Evolutionary conservation across 2,888 invertebrate species (phyloP).

Genomic region (Galeopsomyia nigrocyanea): DNA sequence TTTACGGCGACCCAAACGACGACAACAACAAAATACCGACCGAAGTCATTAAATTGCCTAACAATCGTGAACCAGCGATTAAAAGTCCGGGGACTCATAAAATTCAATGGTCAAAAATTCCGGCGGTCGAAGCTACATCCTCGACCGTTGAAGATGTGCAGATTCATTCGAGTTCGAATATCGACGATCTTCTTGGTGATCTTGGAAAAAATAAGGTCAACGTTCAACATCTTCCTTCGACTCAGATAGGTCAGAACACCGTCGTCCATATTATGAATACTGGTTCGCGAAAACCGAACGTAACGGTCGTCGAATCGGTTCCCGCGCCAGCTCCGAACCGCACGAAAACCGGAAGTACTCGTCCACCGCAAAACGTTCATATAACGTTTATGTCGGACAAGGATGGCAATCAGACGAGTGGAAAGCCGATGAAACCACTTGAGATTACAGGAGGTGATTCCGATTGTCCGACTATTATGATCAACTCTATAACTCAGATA

Average conservation of each 20-base stretch:
- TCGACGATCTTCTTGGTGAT: constrained; percentile 40
- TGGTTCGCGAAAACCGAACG: constrained; percentile 55
- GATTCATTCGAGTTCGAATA: constrained; percentile 34
- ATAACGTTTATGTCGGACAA: constrained; percentile 60
- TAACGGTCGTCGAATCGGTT: constrained; percentile 46
- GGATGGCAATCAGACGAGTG: constrained; percentile 44
- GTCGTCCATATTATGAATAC: constrained; percentile 62
- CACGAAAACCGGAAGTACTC: constrained; percentile 32
- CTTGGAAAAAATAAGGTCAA: constrained; percentile 37
- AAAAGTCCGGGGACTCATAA: constrained; percentile 46
- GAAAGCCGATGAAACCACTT: constrained; percentile 9
- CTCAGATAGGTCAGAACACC: constrained; percentile 62
- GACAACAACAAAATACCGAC: constrained; percentile 13
- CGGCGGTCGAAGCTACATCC: constrained; percentile 47
- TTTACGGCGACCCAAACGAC: constrained; percentile 24
- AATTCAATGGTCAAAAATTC: constrained; percentile 61
- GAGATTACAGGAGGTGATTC: constrained; percentile 44
- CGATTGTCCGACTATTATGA: constrained; percentile 65
- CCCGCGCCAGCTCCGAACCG: constrained; percentile 8
- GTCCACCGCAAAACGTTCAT: constrained; percentile 60
- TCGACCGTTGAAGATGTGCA: constrained; percentile 28
- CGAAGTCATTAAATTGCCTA: constrained; percentile 2
- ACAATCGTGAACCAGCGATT: constrained; percentile 44
- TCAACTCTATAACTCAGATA: constrained; percentile 64
- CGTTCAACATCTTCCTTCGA: constrained; percentile 43